Evolutionary conservation across 2,888 invertebrate species (phyloP).

Genomic region (Chrysodeixis includens): DNA sequence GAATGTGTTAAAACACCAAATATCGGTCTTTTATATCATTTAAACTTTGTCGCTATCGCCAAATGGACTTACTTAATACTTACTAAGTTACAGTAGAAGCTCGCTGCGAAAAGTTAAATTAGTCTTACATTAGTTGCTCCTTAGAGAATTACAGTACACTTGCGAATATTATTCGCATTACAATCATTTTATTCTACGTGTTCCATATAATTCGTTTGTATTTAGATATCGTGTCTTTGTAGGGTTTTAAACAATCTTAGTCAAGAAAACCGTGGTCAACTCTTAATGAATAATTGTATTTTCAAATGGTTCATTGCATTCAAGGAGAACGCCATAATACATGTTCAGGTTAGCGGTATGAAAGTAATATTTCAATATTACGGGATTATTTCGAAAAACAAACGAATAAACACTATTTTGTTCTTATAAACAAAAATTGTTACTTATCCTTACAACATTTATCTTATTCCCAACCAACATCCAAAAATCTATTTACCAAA

Average conservation of each 20-base stretch:
- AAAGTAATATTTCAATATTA: too few species aligned
- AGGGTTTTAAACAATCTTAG: too few species aligned
- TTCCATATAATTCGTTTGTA: not conserved
- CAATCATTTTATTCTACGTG: not conserved
- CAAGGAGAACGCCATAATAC: too few species aligned
- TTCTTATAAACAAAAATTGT: too few species aligned
- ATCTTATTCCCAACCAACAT: not conserved
- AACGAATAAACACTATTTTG: too few species aligned
- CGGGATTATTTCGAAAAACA: too few species aligned
- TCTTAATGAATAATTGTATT: too few species aligned
- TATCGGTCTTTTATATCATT: conserved; percentile 34
- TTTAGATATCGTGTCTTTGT: too few species aligned
- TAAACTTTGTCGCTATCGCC: conserved; percentile 33
- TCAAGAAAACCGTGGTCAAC: too few species aligned
- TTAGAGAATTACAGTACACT: not conserved
- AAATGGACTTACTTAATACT: conserved; percentile 18
- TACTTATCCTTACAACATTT: not conserved
- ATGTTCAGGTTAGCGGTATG: too few species aligned
- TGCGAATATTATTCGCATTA: not conserved
- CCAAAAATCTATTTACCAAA: not conserved
- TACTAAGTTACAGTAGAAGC: conserved; percentile 26
- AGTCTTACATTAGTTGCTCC: not conserved
- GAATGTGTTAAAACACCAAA: conserved; percentile 17
- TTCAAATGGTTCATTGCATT: too few species aligned
- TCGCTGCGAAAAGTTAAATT: conserved; percentile 12